Evolutionary conservation across 2,113 vertebrate genomes (phyloP).

Genomic region (Lycocorax pyrrhopterus): DNA sequence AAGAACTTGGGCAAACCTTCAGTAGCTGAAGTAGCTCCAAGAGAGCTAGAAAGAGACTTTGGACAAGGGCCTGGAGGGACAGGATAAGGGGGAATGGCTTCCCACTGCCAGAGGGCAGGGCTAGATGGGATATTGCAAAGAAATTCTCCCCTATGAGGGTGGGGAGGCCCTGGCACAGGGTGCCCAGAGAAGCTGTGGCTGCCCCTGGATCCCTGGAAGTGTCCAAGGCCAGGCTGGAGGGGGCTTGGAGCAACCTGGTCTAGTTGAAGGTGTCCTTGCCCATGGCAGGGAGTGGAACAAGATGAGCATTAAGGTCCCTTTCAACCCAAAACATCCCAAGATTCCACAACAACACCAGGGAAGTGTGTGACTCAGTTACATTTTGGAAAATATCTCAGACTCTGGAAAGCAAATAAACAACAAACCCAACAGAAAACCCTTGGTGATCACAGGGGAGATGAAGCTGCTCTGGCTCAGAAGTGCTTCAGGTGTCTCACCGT

Average conservation of each 20-base stretch:
- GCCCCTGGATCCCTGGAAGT: not conserved
- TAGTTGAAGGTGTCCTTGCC: not conserved
- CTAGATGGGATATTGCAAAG: not conserved
- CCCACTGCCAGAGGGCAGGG: not conserved
- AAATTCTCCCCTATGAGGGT: not conserved
- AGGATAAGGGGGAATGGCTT: not conserved
- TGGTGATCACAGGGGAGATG: not conserved
- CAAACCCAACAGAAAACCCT: not conserved
- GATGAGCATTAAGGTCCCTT: not conserved
- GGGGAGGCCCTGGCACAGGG: accelerated
- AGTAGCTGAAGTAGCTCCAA: not conserved
- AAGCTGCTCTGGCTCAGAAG: not conserved
- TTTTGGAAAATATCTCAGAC: not conserved
- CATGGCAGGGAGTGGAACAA: not conserved
- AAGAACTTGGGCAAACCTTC: not conserved
- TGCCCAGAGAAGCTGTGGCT: not conserved
- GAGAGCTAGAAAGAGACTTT: not conserved
- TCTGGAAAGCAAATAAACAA: not conserved
- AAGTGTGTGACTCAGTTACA: not conserved
- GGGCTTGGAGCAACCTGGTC: accelerated
- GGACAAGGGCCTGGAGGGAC: not conserved
- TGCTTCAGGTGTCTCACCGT: not conserved
- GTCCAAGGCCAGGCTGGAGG: not conserved
- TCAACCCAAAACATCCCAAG: not conserved
- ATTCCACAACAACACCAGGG: not conserved